Conservation (phyloP, 2,888 invertebrate genomes). For the Leptinotarsa peninsularis region DNA sequence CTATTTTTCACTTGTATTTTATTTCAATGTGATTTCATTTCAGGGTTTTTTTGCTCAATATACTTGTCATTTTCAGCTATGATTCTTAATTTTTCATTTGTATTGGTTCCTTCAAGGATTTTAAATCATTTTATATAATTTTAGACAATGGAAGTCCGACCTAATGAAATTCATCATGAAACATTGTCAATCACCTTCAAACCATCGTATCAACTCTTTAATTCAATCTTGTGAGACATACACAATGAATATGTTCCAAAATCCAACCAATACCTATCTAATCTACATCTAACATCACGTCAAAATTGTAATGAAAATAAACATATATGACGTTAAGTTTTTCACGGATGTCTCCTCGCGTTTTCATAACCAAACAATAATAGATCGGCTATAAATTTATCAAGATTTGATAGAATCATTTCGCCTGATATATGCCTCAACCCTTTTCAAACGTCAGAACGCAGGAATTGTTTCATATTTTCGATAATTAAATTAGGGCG, state of each 20-base stretch:
- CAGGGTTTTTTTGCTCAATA: too few species aligned
- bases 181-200: too few species aligned
- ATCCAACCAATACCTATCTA: conserved; percentile 6
- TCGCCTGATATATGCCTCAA: conserved; percentile 43
- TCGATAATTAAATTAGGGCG: conserved; percentile 60
- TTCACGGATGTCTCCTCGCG: conserved; percentile 35
- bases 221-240: background rate
- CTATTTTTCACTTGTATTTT: too few species aligned
- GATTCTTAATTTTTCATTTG: too few species aligned
- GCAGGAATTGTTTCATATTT: conserved; percentile 46
- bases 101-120: too few species aligned
- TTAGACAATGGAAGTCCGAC: too few species aligned
- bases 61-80: too few species aligned
- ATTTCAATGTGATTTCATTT: too few species aligned
- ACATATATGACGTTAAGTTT: conserved; percentile 43
- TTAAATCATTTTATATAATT: too few species aligned
- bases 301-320: conserved; percentile 40
- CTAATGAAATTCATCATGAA: too few species aligned
- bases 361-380: conserved; percentile 29
- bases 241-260: background rate
- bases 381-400: conserved; percentile 42
- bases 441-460: conserved; percentile 47
- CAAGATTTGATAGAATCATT: conserved; percentile 42
- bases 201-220: background rate
- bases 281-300: conserved; percentile 38